Evolutionary conservation across 2,113 vertebrate genomes (phyloP).

Genomic region (Bettongia penicillata): DNA sequence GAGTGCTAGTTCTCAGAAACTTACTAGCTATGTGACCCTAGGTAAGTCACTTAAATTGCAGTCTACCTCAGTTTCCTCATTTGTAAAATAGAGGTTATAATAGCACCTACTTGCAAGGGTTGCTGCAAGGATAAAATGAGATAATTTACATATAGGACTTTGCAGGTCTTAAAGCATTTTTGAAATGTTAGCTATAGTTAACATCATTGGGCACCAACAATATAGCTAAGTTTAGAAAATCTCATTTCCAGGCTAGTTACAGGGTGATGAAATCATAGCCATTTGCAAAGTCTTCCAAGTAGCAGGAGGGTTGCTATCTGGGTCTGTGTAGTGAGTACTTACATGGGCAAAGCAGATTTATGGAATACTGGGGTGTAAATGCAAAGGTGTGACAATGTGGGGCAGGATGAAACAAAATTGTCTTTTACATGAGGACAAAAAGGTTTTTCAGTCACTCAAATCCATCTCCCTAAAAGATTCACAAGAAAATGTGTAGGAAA

Average conservation of each 20-base stretch:
- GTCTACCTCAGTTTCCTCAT: not conserved
- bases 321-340: not conserved
- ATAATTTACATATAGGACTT: not conserved
- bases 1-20: not conserved
- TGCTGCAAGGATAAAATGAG: not conserved
- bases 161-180: not conserved
- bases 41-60: not conserved
- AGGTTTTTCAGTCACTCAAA: not conserved
- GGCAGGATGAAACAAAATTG: not conserved
- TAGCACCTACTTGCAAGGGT: not conserved
- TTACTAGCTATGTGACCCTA: not conserved
- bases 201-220: not conserved
- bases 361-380: not conserved
- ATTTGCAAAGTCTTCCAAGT: not conserved
- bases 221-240: not conserved
- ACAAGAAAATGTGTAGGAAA: not conserved
- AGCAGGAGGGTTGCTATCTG: not conserved
- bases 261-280: not conserved
- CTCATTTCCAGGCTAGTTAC: not conserved
- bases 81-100: not conserved
- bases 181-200: not conserved
- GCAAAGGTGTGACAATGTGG: not conserved
- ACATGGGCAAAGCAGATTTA: not conserved
- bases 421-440: not conserved
- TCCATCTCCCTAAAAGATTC: not conserved